Base-by-base conservation (phyloP, 2,888 invertebrate genomes). In the Sipha maydis region DNA sequence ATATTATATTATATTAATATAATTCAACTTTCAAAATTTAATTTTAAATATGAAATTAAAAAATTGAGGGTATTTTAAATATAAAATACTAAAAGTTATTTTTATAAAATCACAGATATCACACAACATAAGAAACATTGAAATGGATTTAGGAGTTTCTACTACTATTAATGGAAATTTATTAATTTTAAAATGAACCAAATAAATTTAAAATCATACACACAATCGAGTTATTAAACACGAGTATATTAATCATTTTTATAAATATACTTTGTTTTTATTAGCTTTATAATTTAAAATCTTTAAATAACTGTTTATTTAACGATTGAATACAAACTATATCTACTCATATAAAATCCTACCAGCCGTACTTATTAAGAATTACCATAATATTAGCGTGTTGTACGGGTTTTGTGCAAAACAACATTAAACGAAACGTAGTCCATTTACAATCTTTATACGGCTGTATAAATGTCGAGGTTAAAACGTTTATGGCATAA, bases 391-490 rank as follows among this genome's bases (percentile, higher is more conserved):
- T 38, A 80, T 25, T 67, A 56, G 31, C 38, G 38, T 38, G 61
- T 75, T 61, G n/a, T 75, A 38, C 28, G 61, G 28, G 84, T 67
- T 76, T 28, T 38, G 75, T 76, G 61, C 84, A 38, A 76, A 83
- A 75, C 75, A 34, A 61, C 84, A 28, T 76, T 31, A 76, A 61
- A 75, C 41, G 38, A 61, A 84, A 76, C 41, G 61, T 3, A 25
- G 67, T 76, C 38, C 76, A 41, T 85, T 85, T 77, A 25, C 76
- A 77, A 77, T 85, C 61, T 67, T 3, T 67, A 41, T 67, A 76
- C 56, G 61, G 75, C 61, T 38, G 76, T 76, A 67, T 48, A 85
- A 76, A 77, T 77, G 61, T 85, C 84, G 84, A 85, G 84, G 84
- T 77, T 77, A 84, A 84, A 48, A 77, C 67, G n/a, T 67, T 41